Conservation (phyloP, 2,113 vertebrate species). For the Sphyrna mokarran region DNA sequence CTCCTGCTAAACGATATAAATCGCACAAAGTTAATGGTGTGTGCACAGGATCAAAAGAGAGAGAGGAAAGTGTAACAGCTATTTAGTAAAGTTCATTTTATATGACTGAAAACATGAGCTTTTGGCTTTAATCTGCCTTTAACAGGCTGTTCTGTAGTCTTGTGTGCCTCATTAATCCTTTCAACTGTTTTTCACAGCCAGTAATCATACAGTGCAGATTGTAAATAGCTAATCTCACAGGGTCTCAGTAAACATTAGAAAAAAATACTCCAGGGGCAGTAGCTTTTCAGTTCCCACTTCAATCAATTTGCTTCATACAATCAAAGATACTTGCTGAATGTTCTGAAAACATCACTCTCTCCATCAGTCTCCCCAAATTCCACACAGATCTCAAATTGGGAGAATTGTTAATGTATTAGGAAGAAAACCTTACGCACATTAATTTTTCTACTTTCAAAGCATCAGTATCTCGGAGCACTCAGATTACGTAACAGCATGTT, state of each 20-base stretch:
- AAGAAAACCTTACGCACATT: not conserved
- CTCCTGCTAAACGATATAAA: not conserved
- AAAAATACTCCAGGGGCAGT: not conserved
- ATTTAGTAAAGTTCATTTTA: not conserved
- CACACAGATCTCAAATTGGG: not conserved
- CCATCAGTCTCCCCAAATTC: not conserved
- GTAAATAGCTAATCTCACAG: conserved; percentile 14
- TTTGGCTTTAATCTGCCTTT: not conserved
- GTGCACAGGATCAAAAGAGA: conserved; percentile 1
- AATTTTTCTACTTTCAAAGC: not conserved
- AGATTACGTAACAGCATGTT: not conserved
- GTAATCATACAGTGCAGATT: not conserved
- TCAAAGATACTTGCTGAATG: not conserved
- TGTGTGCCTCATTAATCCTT: conserved; percentile 2
- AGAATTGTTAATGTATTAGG: not conserved
- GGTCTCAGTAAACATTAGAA: not conserved
- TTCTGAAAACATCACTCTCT: not conserved
- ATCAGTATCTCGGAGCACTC: not conserved
- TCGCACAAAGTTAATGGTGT: not conserved
- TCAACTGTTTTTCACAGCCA: not conserved
- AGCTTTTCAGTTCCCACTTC: not conserved
- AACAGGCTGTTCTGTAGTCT: not conserved
- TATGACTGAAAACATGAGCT: not conserved
- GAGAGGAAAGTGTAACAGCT: not conserved
- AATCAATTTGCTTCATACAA: not conserved